Conservation (phyloP, 1,140 invertebrate genomes). For the Sesamia nonagrioides region DNA sequence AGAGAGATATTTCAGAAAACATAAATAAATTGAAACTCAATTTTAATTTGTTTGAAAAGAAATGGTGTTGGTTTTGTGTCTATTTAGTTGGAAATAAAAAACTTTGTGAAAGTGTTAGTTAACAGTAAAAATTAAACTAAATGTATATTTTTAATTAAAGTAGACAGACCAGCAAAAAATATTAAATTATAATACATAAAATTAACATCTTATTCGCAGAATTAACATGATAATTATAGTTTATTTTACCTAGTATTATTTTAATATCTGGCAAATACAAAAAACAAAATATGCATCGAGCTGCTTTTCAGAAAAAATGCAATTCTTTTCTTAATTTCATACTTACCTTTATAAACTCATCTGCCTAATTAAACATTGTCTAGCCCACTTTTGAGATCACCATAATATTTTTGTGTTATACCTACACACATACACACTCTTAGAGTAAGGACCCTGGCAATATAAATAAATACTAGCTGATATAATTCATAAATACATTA, state of each 20-base stretch:
- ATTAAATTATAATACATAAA: background rate
- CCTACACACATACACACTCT: background rate
- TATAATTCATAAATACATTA: constrained; percentile 5
- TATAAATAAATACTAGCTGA: constrained; percentile 11
- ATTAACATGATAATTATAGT: background rate
- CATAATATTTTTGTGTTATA: too few relatives aligned
- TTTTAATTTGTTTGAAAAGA: background rate
- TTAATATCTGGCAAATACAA: background rate
- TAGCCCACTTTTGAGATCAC: too few relatives aligned
- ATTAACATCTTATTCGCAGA: background rate
- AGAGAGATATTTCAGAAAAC: constrained; percentile 4
- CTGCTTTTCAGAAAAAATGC: background rate
- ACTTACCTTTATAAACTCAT: background rate
- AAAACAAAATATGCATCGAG: background rate
- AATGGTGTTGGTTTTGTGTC: constrained; percentile 1
- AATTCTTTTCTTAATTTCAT: background rate
- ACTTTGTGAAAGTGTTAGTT: constrained; percentile 19
- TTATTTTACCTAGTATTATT: too few relatives aligned
- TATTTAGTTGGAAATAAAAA: background rate
- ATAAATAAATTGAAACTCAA: background rate
- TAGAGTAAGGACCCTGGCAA: background rate
- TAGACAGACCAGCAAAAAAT: constrained; percentile 3
- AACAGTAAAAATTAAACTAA: background rate
- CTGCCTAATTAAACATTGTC: background rate
- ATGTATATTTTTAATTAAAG: background rate